Percentiles rank a stretch among this genome's conserved stretches.
These are phyloP conservation scores for Calliopsis andreniformis DNA, from an alignment of 1,140 invertebrate genomes.

Conservation along the genomic window DNA sequence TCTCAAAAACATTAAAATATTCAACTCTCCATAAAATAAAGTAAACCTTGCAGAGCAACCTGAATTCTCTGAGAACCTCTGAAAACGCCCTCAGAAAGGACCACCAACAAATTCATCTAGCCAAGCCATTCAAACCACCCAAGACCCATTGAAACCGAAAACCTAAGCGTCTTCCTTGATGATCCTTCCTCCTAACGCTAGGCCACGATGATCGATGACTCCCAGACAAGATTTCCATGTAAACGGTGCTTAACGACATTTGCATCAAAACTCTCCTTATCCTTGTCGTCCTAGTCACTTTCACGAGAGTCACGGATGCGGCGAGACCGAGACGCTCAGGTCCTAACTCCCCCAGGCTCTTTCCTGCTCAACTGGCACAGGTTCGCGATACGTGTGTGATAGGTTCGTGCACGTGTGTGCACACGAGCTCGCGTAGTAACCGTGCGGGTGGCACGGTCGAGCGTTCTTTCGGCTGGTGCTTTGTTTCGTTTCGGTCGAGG, in stretches of 20 bases:
- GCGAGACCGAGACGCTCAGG: background rate
- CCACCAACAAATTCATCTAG: no score
- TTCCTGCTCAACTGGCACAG: background rate
- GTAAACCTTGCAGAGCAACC: no score
- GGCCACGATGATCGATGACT: constrained; percentile 37
- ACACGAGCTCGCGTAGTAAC: background rate
- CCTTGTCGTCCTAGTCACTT: constrained; percentile 29
- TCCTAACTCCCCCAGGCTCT: background rate
- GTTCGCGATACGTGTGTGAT: constrained; percentile 1
- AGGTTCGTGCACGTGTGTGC: no score
- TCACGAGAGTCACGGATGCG: constrained; percentile 19
- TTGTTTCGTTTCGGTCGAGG: constrained; percentile 38
- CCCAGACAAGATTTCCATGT: constrained; percentile 15
- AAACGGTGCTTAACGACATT: constrained; percentile 34
- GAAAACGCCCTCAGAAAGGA: no score
- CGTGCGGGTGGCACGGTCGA: constrained; percentile 35
- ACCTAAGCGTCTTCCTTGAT: no score
- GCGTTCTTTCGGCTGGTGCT: constrained; percentile 36
- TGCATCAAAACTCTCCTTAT: constrained; percentile 1
- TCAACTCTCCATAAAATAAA: no score
- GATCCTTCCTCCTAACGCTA: constrained; percentile 33
- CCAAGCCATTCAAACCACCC: no score
- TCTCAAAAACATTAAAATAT: no score
- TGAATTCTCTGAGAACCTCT: no score
- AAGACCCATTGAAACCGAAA: no score